Conservation (phyloP, 1,140 invertebrate species). For the Cardiocondyla obscurior region DNA sequence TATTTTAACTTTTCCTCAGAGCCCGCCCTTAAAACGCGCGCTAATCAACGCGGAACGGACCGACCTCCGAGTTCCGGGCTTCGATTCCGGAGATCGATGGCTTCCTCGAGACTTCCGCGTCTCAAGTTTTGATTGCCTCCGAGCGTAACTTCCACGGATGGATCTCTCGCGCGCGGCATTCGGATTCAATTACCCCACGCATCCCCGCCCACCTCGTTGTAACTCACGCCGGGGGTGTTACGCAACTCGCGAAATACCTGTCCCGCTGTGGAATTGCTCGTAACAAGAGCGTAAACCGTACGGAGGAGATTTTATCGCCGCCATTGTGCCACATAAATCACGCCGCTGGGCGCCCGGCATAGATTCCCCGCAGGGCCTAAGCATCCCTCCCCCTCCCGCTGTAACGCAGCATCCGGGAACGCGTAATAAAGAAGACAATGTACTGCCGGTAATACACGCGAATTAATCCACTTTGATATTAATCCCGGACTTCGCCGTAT, state of each 20-base stretch:
- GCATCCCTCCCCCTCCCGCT: no score
- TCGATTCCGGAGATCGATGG: not conserved
- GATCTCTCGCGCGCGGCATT: not conserved
- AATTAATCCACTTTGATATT: not conserved
- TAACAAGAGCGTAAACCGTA: slow-evolving; percentile 43
- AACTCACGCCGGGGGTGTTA: slow-evolving; percentile 13
- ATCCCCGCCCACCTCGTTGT: not conserved
- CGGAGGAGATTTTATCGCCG: slow-evolving; percentile 46
- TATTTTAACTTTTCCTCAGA: not conserved
- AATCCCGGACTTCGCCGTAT: not conserved
- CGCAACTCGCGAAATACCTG: slow-evolving; percentile 12
- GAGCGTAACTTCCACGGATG: not conserved
- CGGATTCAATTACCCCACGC: slow-evolving; percentile 40
- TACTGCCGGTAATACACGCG: not conserved
- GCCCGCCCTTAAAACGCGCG: not conserved
- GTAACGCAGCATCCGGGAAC: not conserved
- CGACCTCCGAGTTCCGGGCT: not conserved
- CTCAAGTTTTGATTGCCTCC: slow-evolving; percentile 23
- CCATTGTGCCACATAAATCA: slow-evolving; percentile 46
- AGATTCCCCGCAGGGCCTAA: not conserved
- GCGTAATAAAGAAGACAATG: not conserved
- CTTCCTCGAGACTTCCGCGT: not conserved
- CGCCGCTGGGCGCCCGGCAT: not conserved
- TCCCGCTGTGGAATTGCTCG: slow-evolving; percentile 13
- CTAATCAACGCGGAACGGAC: not conserved